Percentiles rank a stretch among this genome's conserved stretches.
Conservation (phyloP, 1,140 invertebrate species). For the Apis mellifera region DNA sequence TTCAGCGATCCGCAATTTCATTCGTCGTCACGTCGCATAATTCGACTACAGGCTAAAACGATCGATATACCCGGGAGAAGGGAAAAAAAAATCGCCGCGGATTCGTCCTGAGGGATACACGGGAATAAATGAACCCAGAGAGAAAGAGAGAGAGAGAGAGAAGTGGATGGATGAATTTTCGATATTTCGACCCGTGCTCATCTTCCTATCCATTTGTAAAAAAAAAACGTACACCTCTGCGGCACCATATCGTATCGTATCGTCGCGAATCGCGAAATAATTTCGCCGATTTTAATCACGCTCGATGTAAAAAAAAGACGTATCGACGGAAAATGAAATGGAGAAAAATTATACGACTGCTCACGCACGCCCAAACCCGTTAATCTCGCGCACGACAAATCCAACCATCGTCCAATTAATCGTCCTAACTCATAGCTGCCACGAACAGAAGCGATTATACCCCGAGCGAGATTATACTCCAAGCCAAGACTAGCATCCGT, state of each 20-base stretch:
- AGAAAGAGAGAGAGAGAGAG: too few relatives aligned
- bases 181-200: neutral
- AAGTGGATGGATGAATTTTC: constrained; percentile 13
- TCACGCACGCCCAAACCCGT: constrained; percentile 31
- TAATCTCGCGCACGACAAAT: constrained; percentile 42
- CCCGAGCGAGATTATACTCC: constrained; percentile 6
- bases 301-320: neutral
- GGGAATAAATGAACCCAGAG: neutral
- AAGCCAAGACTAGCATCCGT: neutral
- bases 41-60: constrained; percentile 43
- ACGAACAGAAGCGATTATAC: constrained; percentile 36
- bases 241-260: too few relatives aligned
- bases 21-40: constrained; percentile 49
- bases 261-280: neutral
- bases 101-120: constrained; percentile 16
- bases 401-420: constrained; percentile 36
- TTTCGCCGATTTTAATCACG: constrained; percentile 1
- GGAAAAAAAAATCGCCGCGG: neutral
- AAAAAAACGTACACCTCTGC: neutral
- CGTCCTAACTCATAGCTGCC: constrained; percentile 34
- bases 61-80: neutral
- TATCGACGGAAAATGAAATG: constrained; percentile 34
- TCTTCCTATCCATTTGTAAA: neutral
- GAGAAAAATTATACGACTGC: constrained; percentile 13
- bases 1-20: constrained; percentile 35